A percentile compares a stretch with the other conserved stretches of the same genome.
Conservation (phyloP, 2,797 vertebrate species). For the Hypotaenidia okinawae region DNA sequence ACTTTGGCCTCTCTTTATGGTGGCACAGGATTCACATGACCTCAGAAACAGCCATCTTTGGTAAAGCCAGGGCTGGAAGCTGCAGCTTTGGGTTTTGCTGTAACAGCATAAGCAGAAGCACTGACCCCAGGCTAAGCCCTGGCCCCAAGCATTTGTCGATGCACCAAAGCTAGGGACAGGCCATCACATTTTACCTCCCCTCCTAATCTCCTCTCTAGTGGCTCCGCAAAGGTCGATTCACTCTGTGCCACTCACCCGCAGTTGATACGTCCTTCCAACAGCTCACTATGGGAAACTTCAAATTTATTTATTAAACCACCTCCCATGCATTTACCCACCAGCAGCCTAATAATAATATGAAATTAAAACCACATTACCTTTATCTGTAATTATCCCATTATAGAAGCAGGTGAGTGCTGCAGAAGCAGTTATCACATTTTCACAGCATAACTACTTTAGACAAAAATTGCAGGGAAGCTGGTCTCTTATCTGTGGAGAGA, state of each 20-base stretch:
- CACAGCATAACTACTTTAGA: background rate
- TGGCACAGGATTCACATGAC: background rate
- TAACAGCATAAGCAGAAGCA: background rate
- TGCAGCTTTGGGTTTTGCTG: background rate
- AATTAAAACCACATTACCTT: slow-evolving; percentile 57
- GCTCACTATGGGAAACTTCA: background rate
- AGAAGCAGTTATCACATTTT: slow-evolving; percentile 25
- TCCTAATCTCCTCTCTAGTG: background rate
- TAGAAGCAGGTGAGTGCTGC: background rate
- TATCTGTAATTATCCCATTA: slow-evolving; percentile 38
- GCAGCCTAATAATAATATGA: slow-evolving; percentile 13
- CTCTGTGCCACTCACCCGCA: background rate
- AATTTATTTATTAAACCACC: background rate
- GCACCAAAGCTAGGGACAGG: background rate
- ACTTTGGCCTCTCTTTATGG: background rate
- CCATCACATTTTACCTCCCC: background rate
- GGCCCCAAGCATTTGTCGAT: background rate
- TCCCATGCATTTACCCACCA: slow-evolving; percentile 22
- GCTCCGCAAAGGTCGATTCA: background rate
- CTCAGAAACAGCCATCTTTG: background rate
- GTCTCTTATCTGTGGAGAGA: background rate
- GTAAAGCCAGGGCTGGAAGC: background rate
- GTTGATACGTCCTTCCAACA: background rate
- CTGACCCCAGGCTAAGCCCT: background rate
- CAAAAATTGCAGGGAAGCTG: background rate